Evolutionary conservation across 2,888 invertebrate genomes (phyloP).

Genomic region (Apodemia zela): DNA sequence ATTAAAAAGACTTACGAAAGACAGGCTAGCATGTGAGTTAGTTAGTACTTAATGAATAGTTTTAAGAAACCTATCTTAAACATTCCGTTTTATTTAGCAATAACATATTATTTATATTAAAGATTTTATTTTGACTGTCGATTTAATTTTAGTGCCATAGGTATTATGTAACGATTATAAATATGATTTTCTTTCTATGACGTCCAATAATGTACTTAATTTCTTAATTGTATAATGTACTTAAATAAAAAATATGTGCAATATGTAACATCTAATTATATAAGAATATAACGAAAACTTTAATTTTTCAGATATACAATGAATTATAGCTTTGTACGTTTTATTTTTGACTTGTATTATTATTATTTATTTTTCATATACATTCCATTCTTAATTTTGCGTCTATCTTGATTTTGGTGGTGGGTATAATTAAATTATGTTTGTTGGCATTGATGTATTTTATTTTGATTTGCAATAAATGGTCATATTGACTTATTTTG

Average conservation of each 20-base stretch:
- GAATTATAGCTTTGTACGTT: conserved; percentile 22
- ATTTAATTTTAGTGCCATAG: conserved; percentile 64
- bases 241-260: conserved; percentile 37
- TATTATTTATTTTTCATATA: conserved; percentile 25
- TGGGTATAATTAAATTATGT: conserved; percentile 55
- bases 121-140: conserved; percentile 29
- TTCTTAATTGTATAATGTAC: conserved; percentile 31
- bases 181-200: conserved; percentile 31
- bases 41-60: conserved; percentile 26
- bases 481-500: conserved; percentile 57
- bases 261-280: conserved; percentile 21
- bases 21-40: conserved; percentile 28
- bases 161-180: conserved; percentile 38
- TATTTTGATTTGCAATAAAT: conserved; percentile 71
- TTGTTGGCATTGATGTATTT: conserved; percentile 47
- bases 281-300: conserved; percentile 34
- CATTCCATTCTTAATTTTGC: conserved; percentile 27
- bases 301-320: conserved; percentile 31
- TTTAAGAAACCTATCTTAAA: conserved; percentile 36
- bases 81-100: conserved; percentile 39
- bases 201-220: conserved; percentile 46
- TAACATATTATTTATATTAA: conserved; percentile 24
- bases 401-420: conserved; percentile 46
- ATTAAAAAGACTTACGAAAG: conserved; percentile 19
- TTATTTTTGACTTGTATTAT: conserved; percentile 23